Evolutionary conservation across 1,140 invertebrate species (phyloP).

Genomic region (Uloborus diversus): DNA sequence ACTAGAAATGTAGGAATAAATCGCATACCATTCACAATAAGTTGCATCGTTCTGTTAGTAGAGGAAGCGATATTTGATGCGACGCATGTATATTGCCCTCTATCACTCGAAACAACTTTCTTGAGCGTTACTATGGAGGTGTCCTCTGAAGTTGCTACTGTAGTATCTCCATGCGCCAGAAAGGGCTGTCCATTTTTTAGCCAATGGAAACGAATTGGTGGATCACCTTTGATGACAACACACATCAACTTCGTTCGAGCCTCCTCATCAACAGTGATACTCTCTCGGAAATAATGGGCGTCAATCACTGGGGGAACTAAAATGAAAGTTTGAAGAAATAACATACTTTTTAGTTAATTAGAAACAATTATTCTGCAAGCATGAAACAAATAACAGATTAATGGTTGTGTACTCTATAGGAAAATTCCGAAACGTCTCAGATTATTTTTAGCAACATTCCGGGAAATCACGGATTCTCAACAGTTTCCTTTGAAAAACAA

Average conservation of each 20-base stretch:
- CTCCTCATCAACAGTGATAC: slow-evolving; percentile 45
- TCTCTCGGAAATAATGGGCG: slow-evolving; percentile 34
- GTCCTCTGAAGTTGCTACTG: slow-evolving; percentile 52
- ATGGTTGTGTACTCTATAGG: background rate
- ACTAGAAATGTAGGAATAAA: no score
- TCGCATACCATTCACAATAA: slow-evolving; percentile 44
- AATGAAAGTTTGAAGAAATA: no score
- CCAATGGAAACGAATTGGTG: slow-evolving; percentile 79
- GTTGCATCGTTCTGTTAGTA: slow-evolving; percentile 29
- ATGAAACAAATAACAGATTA: background rate
- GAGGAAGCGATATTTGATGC: slow-evolving; percentile 68
- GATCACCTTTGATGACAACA: slow-evolving; percentile 81
- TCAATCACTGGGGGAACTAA: slow-evolving; percentile 35
- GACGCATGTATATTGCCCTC: slow-evolving; percentile 77
- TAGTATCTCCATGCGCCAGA: slow-evolving; percentile 37
- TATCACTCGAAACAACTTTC: slow-evolving; percentile 67
- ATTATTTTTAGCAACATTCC: no score
- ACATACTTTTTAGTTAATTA: no score
- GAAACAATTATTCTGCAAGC: background rate
- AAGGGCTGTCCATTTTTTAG: slow-evolving; percentile 78
- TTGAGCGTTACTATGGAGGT: slow-evolving; percentile 60
- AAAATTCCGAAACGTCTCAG: background rate
- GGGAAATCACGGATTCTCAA: no score
- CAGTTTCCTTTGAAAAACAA: no score
- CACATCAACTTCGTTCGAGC: slow-evolving; percentile 66